Percentiles rank a stretch among this genome's conserved stretches.
phyloP scores from a whole-genome alignment of 2,888 invertebrate genomes.

The Netelia fuscicornis region DNA sequence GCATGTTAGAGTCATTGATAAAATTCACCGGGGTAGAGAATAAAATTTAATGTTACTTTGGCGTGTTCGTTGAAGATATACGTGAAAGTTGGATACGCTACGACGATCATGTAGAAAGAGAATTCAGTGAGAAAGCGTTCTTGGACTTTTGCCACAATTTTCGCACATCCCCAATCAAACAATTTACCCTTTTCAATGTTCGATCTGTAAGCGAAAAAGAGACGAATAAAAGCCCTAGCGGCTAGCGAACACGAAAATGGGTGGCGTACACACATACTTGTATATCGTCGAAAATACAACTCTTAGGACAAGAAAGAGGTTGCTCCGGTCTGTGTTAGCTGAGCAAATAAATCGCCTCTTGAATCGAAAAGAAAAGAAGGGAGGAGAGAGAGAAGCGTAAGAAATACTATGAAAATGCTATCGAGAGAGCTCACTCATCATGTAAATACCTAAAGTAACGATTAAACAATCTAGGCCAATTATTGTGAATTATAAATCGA shows the following conservation, averaged over 20 bases:
- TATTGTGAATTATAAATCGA: slow-evolving; percentile 25
- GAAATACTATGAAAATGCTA: slow-evolving; percentile 11
- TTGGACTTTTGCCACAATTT: slow-evolving; percentile 59
- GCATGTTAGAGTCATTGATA: not conserved
- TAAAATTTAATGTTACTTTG: not conserved
- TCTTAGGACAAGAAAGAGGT: slow-evolving; percentile 24
- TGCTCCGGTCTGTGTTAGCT: not conserved
- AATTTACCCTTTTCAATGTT: slow-evolving; percentile 18
- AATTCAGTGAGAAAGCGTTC: slow-evolving; percentile 16
- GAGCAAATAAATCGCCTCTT: slow-evolving; percentile 33
- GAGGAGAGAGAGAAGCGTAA: not conserved
- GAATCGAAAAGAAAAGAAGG: slow-evolving; percentile 1
- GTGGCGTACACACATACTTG: slow-evolving; percentile 7
- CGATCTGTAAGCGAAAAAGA: slow-evolving; percentile 2
- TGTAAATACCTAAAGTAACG: slow-evolving; percentile 47
- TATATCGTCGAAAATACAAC: slow-evolving; percentile 15
- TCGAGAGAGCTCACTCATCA: not conserved
- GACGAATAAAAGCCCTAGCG: slow-evolving; percentile 17
- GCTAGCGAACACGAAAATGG: slow-evolving; percentile 27
- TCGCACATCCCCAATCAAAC: slow-evolving; percentile 32
- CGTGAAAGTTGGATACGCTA: not conserved
- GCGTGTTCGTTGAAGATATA: not conserved
- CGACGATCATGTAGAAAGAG: not conserved
- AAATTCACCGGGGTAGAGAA: not conserved
- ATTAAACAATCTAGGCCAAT: slow-evolving; percentile 47